These are phyloP conservation scores for Plagiodera versicolora DNA, from an alignment of 2,888 invertebrate species.

Conservation along the genomic window DNA sequence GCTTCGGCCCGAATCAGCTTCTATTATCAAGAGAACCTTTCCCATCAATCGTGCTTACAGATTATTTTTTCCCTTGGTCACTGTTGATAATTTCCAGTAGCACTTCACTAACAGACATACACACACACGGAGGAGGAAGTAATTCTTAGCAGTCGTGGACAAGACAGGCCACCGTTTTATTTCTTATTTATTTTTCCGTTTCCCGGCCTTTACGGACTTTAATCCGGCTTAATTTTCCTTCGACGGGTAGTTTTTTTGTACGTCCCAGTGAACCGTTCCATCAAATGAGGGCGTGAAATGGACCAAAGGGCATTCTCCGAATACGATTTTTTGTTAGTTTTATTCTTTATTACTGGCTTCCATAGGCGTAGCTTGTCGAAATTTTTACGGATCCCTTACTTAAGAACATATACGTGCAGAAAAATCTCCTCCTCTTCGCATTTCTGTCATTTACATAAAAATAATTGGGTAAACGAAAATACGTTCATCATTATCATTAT, in stretches of 20 bases:
- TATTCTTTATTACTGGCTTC: slow-evolving; percentile 15
- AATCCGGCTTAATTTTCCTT: slow-evolving; percentile 54
- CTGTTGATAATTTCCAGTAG: slow-evolving; percentile 4
- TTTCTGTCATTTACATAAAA: too few relatives aligned
- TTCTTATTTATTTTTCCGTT: slow-evolving; percentile 55
- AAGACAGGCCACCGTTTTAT: slow-evolving; percentile 16
- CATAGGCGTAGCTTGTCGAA: slow-evolving; percentile 11
- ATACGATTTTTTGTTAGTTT: slow-evolving; percentile 23
- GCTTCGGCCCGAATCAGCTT: not conserved
- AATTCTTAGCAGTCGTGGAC: slow-evolving; percentile 8
- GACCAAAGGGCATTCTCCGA: slow-evolving; percentile 42
- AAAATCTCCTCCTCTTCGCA: too few relatives aligned
- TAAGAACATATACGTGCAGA: too few relatives aligned
- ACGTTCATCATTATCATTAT: too few relatives aligned
- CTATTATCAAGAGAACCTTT: not conserved
- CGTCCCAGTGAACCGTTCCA: slow-evolving; percentile 36
- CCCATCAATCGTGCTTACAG: not conserved
- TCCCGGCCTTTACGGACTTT: slow-evolving; percentile 50
- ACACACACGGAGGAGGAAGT: not conserved
- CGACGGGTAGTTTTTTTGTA: slow-evolving; percentile 45
- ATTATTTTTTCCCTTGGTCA: not conserved
- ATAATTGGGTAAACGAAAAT: too few relatives aligned
- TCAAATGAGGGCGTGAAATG: slow-evolving; percentile 47
- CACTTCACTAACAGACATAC: slow-evolving; percentile 11
- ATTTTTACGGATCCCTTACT: too few relatives aligned